Evolutionary conservation across 2,113 vertebrate genomes (phyloP), one percentile per base, ranked within the genome.

Genomic region (Apodemus sylvaticus): DNA sequence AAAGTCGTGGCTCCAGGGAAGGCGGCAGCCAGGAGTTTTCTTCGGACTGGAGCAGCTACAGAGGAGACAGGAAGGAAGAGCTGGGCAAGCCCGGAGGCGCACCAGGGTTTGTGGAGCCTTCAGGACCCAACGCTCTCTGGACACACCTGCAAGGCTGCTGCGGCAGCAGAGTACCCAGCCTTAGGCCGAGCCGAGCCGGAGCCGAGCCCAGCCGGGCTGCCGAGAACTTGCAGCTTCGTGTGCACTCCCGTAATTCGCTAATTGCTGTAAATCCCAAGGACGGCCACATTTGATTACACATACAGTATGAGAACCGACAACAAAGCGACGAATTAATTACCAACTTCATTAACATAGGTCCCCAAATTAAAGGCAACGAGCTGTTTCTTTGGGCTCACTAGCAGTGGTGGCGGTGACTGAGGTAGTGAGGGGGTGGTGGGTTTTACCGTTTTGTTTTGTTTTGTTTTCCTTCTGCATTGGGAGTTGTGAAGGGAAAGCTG

Each of bases 311-410:
- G 97, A 86, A 98, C 95, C 93, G 96, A 96, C 97, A 98, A 98
- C 97, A 98, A 98, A 98, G 98, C 97, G 96, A 93, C 85, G 98
- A 98, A 98, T 98, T 98, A 98, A 98, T 98, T 98, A 98, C 98
- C 97, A 97, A 98, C 98, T 98, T 98, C 98, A 98, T 98, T 98
- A 98, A 98, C 98, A 98, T 98, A 97, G 98, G 97, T 98, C 97
- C 97, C 98, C 97, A 97, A 97, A 90, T 98, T 97, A 98, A 97
- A 98, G 96, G 53, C 97, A 97, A 94, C 1, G 98, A 98, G 98
- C 91, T 68, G 91, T 95, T 45, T 98, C 95, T 29, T 93, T 87
- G 97, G 96, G 97, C 95, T 90, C 97, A 90, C 95, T 98, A 48
- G 97, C 94, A 64, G n/a, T 48, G 89, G 94, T 76, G 86, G 87